These are phyloP conservation scores for Pentalonia nigronervosa DNA, from an alignment of 1,140 invertebrate species.

Conservation along the genomic window DNA sequence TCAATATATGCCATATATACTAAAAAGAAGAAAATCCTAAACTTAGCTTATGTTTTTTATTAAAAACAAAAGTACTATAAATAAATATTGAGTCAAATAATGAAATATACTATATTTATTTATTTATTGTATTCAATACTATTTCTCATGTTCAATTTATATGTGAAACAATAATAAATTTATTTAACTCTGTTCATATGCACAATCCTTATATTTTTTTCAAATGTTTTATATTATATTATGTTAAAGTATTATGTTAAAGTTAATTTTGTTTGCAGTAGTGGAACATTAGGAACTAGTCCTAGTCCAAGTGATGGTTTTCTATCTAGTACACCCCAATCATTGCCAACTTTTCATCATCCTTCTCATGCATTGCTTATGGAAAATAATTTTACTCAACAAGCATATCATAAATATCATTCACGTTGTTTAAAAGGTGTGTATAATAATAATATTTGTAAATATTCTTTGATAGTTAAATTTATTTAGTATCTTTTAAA, in stretches of 20 bases:
- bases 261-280: constrained; percentile 63
- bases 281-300: constrained; percentile 77
- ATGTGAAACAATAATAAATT: neutral
- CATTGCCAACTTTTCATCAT: constrained; percentile 92
- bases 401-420: constrained; percentile 94
- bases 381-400: constrained; percentile 97
- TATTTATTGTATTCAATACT: neutral
- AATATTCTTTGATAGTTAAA: neutral
- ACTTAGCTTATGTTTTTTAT: too few species aligned
- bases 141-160: neutral
- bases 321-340: constrained; percentile 76
- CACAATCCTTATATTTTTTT: neutral
- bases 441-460: neutral
- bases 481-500: neutral
- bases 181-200: neutral
- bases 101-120: too few species aligned
- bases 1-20: neutral
- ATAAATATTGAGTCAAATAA: too few species aligned
- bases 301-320: constrained; percentile 72
- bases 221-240: neutral
- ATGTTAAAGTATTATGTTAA: neutral
- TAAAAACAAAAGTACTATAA: too few species aligned
- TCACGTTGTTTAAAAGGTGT: constrained; percentile 87
- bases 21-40: too few species aligned
- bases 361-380: constrained; percentile 94